Conservation (phyloP, 2,888 invertebrate genomes). For the Apodemia mormo region DNA sequence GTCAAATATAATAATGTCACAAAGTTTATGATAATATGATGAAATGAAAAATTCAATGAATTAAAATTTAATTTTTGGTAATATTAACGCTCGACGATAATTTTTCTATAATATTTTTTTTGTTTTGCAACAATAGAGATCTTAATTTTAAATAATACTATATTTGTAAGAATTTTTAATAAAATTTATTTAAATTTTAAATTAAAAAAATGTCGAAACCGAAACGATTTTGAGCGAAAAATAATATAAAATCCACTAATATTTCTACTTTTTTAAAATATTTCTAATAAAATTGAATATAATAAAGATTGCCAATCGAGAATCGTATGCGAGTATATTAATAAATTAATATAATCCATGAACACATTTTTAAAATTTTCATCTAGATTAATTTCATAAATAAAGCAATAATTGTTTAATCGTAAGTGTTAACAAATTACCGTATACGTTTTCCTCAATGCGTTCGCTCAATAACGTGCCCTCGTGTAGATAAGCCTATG, state of each 20-base stretch:
- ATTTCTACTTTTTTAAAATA: not conserved
- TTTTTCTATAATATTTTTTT: no score
- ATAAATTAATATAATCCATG: no score
- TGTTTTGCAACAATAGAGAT: no score
- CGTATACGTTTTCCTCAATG: not conserved
- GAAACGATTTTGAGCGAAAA: not conserved
- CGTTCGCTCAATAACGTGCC: not conserved
- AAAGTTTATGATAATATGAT: no score
- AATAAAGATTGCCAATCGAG: not conserved
- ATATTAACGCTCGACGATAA: not conserved
- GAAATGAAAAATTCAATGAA: no score
- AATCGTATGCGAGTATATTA: not conserved
- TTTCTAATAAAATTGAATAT: not conserved
- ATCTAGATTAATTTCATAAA: not conserved
- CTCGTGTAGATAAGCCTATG: slow-evolving; percentile 36
- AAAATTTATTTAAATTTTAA: no score
- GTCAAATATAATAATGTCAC: no score
- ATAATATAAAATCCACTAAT: not conserved
- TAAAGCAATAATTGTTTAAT: not conserved
- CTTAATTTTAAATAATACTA: no score
- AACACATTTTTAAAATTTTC: not conserved
- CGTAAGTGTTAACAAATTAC: not conserved
- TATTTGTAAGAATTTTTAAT: no score
- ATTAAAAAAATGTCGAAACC: no score
- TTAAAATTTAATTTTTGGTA: no score